Base-by-base conservation (phyloP, 2,888 invertebrate genomes). In the Trypoxylon attenuatum region DNA sequence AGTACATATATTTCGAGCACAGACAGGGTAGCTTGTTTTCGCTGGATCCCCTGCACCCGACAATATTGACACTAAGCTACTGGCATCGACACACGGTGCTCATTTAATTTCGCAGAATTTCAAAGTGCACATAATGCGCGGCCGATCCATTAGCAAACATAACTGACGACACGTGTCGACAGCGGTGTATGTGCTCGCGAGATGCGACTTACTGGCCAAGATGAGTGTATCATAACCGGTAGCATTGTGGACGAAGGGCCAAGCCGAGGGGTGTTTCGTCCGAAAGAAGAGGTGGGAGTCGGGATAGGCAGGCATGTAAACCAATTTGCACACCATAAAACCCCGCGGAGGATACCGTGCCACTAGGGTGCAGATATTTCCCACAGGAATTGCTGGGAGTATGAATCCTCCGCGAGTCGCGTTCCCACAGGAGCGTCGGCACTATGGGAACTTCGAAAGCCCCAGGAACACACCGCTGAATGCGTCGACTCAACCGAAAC, bases 271-370 rank as follows among this genome's bases (percentile, higher is more conserved):
- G 8, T 15, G n/a, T n/a, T n/a, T n/a, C n/a, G n/a, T n/a, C 21
- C 8, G 39, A 27, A 55, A 10, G 33, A 33, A 13, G 33, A n/a
- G 33, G 33, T 4, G 13, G 27, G n/a, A n/a, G n/a, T n/a, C n/a
- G n/a, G 47, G 55, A 49, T 45, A n/a, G 60, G 56, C 58, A 41
- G 59, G 56, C 81, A 65, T 84, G 84, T 85, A 85, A 86, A 86
- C 84, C 85, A 86, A 86, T 86, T 86, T 86, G 83, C 84, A 82
- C 85, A 82, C 84, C 74, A 82, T 79, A 80, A 81, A 82, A 78
- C 77, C 72, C 74, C 78, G 72, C 76, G 77, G 82, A 79, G 62
- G 62, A 62, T 76, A 78, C 81, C 80, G 73, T 66, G 76, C 70
- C 66, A 60, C 51, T 69, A 70, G 80, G 77, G 73, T 73, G 68